These are phyloP conservation scores for Mus minutoides DNA, from an alignment of 2,797 vertebrate species.

Conservation along the genomic window DNA sequence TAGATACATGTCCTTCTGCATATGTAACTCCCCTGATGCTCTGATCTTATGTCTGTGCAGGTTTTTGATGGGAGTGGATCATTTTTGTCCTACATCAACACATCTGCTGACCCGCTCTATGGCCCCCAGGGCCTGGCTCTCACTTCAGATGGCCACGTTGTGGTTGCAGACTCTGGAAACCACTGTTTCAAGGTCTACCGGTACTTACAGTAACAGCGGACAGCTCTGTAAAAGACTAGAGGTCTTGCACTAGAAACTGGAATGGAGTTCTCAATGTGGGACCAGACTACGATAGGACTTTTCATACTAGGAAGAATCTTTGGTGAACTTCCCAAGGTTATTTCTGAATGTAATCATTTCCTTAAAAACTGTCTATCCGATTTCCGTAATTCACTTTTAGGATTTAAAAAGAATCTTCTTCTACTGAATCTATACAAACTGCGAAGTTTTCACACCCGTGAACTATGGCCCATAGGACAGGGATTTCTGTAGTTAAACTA, in stretches of 20 bases:
- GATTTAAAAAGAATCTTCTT: slow-evolving; percentile 79
- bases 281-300: slow-evolving; percentile 81
- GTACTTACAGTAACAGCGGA: slow-evolving; percentile 93
- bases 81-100: slow-evolving; percentile 99
- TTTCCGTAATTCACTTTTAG: slow-evolving; percentile 83
- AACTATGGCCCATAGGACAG: slow-evolving; percentile 84
- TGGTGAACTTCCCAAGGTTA: slow-evolving; percentile 81
- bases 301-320: slow-evolving; percentile 83
- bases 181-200: slow-evolving; percentile 99
- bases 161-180: slow-evolving; percentile 99
- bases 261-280: slow-evolving; percentile 74
- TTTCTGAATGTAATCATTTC: slow-evolving; percentile 87
- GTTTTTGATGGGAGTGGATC: slow-evolving; percentile 99
- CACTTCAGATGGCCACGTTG: slow-evolving; percentile 97
- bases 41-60: slow-evolving; percentile 85
- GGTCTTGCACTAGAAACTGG: slow-evolving; percentile 82
- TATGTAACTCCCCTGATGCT: not conserved
- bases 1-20: not conserved
- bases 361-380: slow-evolving; percentile 84
- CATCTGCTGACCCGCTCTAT: slow-evolving; percentile 97
- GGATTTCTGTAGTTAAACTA: slow-evolving; percentile 82
- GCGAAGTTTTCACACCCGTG: slow-evolving; percentile 82
- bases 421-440: slow-evolving; percentile 81
- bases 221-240: slow-evolving; percentile 61
- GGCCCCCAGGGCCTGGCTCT: slow-evolving; percentile 98